Evolutionary conservation across 2,888 invertebrate species (phyloP).

Genomic region (Troides oblongomaculatus): DNA sequence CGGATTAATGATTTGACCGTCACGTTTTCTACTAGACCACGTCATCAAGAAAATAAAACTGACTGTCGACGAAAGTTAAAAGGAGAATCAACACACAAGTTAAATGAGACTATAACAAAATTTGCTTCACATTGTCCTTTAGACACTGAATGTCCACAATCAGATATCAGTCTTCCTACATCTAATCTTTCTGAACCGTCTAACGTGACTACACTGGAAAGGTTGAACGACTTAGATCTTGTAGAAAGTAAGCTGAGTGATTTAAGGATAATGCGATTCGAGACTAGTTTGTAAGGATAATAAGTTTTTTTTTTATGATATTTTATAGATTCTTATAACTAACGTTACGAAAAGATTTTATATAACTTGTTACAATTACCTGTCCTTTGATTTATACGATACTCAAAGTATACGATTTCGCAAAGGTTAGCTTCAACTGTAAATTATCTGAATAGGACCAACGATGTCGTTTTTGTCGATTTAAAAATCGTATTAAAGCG

Average conservation of each 20-base stretch:
- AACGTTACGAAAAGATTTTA: too few species aligned
- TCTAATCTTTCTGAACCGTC: constrained; percentile 54
- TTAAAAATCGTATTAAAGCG: too few species aligned
- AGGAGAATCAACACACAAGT: too few species aligned
- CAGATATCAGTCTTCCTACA: constrained; percentile 38
- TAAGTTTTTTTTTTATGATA: too few species aligned
- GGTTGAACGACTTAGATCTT: constrained; percentile 67
- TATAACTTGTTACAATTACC: too few species aligned
- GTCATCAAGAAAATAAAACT: constrained; percentile 28
- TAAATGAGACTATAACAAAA: constrained; percentile 44
- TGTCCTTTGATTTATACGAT: too few species aligned
- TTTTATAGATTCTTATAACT: too few species aligned
- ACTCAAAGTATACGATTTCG: too few species aligned
- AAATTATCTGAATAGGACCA: too few species aligned
- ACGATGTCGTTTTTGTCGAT: too few species aligned
- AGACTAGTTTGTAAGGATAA: constrained; percentile 56
- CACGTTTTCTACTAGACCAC: constrained; percentile 33
- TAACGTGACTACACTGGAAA: constrained; percentile 63
- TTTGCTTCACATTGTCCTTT: constrained; percentile 55
- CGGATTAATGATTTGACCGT: constrained; percentile 64
- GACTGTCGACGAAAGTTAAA: constrained; percentile 24
- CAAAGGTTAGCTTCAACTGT: too few species aligned
- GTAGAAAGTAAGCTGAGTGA: constrained; percentile 65
- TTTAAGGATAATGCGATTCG: constrained; percentile 55
- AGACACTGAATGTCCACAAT: constrained; percentile 42